phyloP scores from a whole-genome alignment of 1,140 invertebrate genomes.

The Drusus annulatus region DNA sequence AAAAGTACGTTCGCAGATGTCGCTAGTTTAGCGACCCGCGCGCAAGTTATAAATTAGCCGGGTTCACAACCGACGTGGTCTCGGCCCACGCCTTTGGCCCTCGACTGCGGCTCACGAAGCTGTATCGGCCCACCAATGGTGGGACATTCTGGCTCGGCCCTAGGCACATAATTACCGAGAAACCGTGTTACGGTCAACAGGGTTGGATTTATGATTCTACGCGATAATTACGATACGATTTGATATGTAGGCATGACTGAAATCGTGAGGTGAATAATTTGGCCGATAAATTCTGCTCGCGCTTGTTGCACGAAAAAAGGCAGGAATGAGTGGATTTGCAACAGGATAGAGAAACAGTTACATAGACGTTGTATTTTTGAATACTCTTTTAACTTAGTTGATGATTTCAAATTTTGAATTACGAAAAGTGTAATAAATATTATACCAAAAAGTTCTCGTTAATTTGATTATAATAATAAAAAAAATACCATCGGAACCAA shows the following conservation, averaged over 20 bases:
- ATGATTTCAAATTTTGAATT: no score
- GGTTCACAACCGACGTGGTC: background rate
- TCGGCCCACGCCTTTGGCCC: background rate
- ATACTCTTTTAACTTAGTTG: no score
- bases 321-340: no score
- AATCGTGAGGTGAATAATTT: slow-evolving; percentile 3
- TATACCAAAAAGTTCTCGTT: no score
- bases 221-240: slow-evolving; percentile 19
- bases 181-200: slow-evolving; percentile 26
- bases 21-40: slow-evolving; percentile 36
- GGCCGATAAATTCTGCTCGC: background rate
- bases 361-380: no score
- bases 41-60: slow-evolving; percentile 43
- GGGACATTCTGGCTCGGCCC: background rate
- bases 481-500: no score
- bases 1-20: slow-evolving; percentile 38
- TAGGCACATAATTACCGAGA: slow-evolving; percentile 14
- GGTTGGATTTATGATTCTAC: slow-evolving; percentile 24
- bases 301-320: slow-evolving; percentile 12
- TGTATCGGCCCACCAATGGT: no score
- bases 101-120: no score
- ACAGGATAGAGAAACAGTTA: no score
- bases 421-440: no score
- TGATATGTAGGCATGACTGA: slow-evolving; percentile 1
- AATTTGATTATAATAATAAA: no score